Conservation (phyloP, 2,113 vertebrate species). For the Percina caprodes region DNA sequence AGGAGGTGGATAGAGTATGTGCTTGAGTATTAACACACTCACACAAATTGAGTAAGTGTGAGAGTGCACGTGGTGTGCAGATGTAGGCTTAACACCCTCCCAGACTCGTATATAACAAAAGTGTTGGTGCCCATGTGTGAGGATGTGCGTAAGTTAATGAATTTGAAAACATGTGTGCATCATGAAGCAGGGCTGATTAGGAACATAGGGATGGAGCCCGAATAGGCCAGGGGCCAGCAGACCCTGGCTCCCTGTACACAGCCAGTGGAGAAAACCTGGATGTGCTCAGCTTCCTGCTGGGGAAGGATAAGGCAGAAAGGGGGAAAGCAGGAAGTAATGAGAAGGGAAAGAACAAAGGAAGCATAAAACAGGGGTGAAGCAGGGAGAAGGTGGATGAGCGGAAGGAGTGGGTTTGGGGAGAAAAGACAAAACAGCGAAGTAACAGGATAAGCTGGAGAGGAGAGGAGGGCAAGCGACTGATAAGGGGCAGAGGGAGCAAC, state of each 20-base stretch:
- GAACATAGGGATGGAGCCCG: conserved; percentile 54
- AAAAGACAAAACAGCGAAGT: conserved; percentile 61
- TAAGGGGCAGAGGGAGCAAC: conserved; percentile 50
- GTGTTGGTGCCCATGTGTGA: conserved; percentile 30
- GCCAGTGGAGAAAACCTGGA: conserved; percentile 66
- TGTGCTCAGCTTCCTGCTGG: conserved; percentile 67
- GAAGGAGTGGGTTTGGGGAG: conserved; percentile 66
- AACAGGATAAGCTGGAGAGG: conserved; percentile 62
- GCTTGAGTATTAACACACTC: conserved; percentile 34
- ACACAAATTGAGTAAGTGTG: conserved; percentile 47
- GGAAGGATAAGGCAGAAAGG: conserved; percentile 64
- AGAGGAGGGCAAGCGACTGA: conserved; percentile 36
- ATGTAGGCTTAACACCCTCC: conserved; percentile 46
- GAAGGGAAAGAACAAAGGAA: conserved; percentile 67
- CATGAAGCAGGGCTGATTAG: conserved; percentile 55
- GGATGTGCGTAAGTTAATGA: conserved; percentile 50
- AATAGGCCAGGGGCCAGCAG: conserved; percentile 69
- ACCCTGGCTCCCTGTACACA: conserved; percentile 44
- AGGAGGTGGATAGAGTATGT: conserved; percentile 44
- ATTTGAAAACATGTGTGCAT: conserved; percentile 54
- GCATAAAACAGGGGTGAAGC: conserved; percentile 58
- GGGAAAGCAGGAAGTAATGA: conserved; percentile 66
- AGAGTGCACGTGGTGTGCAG: conserved; percentile 28
- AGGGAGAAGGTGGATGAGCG: conserved; percentile 58
- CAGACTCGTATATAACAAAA: conserved; percentile 40